phyloP scores from a whole-genome alignment of 2,113 vertebrate species.

The Sapayoa aenigma region DNA sequence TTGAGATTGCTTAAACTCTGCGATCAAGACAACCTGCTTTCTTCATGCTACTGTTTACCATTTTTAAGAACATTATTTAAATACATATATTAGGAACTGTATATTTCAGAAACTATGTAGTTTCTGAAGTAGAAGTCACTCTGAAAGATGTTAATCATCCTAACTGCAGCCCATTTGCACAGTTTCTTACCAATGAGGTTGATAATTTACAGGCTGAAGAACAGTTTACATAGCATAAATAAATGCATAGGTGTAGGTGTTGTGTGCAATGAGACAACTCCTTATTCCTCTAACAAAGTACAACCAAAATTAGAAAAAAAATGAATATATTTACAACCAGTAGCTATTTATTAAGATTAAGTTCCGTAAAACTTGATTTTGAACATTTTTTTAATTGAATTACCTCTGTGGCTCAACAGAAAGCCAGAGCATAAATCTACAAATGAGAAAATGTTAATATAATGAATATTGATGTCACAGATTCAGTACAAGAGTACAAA shows the following conservation, averaged over 20 bases:
- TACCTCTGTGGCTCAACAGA: not conserved
- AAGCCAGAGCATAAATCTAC: not conserved
- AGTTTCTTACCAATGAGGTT: not conserved
- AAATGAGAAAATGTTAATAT: not conserved
- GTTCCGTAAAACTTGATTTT: not conserved
- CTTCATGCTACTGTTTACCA: not conserved
- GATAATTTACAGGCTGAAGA: not conserved
- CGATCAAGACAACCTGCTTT: not conserved
- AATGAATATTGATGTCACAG: not conserved
- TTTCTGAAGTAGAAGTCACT: not conserved
- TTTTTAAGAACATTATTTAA: not conserved
- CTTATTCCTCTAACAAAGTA: not conserved
- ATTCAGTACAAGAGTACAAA: not conserved
- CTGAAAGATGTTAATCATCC: not conserved
- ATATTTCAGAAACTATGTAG: not conserved
- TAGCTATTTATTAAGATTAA: not conserved
- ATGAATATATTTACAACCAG: not conserved
- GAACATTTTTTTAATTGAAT: not conserved
- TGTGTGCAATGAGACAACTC: not conserved
- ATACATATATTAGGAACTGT: not conserved
- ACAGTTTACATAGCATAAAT: not conserved
- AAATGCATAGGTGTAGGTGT: rapidly evolving
- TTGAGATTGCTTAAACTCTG: not conserved
- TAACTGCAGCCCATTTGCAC: not conserved
- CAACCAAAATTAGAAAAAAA: not conserved